These are phyloP conservation scores for Bacillus rossius DNA, from an alignment of 1,140 invertebrate genomes.

Conservation along the genomic window DNA sequence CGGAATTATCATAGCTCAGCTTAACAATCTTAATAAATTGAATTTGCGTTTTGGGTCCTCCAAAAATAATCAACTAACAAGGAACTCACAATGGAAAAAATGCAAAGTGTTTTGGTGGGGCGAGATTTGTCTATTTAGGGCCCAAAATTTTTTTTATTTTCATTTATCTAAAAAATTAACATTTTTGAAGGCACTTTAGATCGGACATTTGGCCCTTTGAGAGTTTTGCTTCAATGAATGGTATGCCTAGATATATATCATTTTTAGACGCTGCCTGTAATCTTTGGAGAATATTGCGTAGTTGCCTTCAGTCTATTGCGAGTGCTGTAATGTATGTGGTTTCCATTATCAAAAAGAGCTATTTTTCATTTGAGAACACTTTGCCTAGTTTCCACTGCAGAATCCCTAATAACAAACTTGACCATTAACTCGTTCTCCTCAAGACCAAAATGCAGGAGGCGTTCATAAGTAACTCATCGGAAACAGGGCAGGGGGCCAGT, in stretches of 20 bases:
- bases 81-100: slow-evolving; percentile 20
- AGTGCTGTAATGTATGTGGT: slow-evolving; percentile 41
- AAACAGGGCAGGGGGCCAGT: no score
- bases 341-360: slow-evolving; percentile 51
- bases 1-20: slow-evolving; percentile 24
- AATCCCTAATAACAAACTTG: no score
- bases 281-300: slow-evolving; percentile 24
- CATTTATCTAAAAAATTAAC: slow-evolving; percentile 33
- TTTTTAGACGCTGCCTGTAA: slow-evolving; percentile 24
- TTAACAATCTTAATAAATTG: slow-evolving; percentile 30
- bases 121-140: slow-evolving; percentile 34
- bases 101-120: slow-evolving; percentile 30
- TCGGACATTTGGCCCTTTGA: slow-evolving; percentile 32
- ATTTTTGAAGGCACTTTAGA: slow-evolving; percentile 37
- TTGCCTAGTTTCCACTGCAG: slow-evolving; percentile 8
- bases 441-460: no score
- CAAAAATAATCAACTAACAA: slow-evolving; percentile 19
- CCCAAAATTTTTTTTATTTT: slow-evolving; percentile 23
- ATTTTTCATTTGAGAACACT: slow-evolving; percentile 58
- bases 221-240: slow-evolving; percentile 27
- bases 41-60: slow-evolving; percentile 26
- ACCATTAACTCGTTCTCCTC: no score
- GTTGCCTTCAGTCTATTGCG: slow-evolving; percentile 36
- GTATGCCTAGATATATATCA: slow-evolving; percentile 25
- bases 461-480: no score